Evolutionary conservation across 2,113 vertebrate species (phyloP).

Genomic region (Pachyramphus minor): DNA sequence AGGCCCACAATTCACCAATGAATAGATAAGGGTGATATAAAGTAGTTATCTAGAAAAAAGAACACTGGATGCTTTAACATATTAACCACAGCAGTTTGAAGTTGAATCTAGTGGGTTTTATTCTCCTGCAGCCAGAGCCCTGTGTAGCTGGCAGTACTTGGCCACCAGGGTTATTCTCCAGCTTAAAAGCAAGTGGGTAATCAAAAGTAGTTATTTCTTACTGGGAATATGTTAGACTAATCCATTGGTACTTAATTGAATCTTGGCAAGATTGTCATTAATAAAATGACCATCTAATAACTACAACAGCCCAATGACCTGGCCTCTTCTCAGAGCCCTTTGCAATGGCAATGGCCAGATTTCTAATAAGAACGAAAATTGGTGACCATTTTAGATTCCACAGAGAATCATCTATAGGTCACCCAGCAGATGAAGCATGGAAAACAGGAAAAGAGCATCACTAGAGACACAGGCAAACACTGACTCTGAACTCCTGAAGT

Average conservation of each 20-base stretch:
- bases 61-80: background rate
- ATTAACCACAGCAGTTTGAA: background rate
- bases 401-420: background rate
- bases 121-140: background rate
- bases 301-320: rapidly evolving
- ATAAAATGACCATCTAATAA: background rate
- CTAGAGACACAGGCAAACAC: background rate
- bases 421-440: background rate
- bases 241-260: background rate
- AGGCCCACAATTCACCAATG: background rate
- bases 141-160: background rate
- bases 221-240: background rate
- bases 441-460: background rate
- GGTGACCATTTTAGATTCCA: background rate
- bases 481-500: background rate
- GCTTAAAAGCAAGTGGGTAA: background rate
- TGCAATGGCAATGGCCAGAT: background rate
- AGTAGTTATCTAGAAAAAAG: background rate
- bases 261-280: background rate
- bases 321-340: background rate
- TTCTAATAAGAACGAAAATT: background rate
- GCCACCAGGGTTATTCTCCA: background rate
- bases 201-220: background rate
- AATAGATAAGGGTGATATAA: conserved; percentile 8
- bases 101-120: background rate